These are phyloP conservation scores for cattle (Bos taurus) DNA, from an alignment of 2,113 vertebrate genomes.

Conservation along the genomic window ARS-UCD2.0 NC_037336.1:28572001-28572500, in stretches of 20 bases:
- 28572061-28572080: background rate
- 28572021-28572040: background rate
- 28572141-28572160: background rate
- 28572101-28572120: background rate
- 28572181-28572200: background rate
- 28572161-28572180: background rate
- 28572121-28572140: background rate
- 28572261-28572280: background rate
- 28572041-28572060: background rate
- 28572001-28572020: background rate
- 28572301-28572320: conserved; percentile 5
- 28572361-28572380: background rate
- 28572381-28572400: background rate
- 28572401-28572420: background rate
- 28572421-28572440: background rate
- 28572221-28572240: conserved; percentile 5
- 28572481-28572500: background rate
- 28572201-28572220: background rate
- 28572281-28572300: background rate
- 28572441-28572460: background rate
- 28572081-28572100: background rate
- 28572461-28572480: background rate
- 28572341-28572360: background rate
- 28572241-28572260: background rate
- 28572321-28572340: background rate